phyloP scores from a whole-genome alignment of 2,888 invertebrate genomes.

The Sarcophaga carnaria region DNA sequence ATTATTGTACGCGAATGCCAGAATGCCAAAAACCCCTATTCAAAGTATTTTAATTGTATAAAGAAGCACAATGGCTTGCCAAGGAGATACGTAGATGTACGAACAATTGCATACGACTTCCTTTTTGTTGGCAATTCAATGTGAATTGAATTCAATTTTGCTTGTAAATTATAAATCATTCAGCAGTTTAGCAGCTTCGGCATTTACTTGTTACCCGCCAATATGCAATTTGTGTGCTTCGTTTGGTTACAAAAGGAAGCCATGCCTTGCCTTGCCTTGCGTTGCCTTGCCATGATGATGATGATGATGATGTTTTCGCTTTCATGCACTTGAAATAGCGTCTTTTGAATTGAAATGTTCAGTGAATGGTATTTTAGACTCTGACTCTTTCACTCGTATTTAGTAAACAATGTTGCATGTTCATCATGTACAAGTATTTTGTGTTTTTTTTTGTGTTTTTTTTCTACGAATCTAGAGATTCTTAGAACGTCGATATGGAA shows the following conservation, averaged over 20 bases:
- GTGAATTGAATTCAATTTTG: not conserved
- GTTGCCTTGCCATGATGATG: not conserved
- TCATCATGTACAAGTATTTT: not conserved
- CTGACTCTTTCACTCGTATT: slow-evolving; percentile 5
- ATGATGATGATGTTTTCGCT: slow-evolving; percentile 12
- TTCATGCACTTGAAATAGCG: not conserved
- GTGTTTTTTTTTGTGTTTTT: too few species aligned
- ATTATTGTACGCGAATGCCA: not conserved
- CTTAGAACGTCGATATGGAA: not conserved
- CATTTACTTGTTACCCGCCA: not conserved
- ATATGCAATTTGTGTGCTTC: not conserved
- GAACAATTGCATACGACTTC: not conserved
- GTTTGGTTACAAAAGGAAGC: not conserved
- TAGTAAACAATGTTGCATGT: slow-evolving; percentile 17
- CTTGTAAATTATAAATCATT: not conserved
- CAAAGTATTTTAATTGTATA: not conserved
- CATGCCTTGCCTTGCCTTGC: too few species aligned
- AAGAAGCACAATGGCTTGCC: not conserved
- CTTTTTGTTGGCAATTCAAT: not conserved
- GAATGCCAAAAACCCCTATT: not conserved
- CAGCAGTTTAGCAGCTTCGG: not conserved
- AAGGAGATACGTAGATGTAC: not conserved
- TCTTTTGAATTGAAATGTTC: slow-evolving; percentile 25
- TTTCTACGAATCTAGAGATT: too few species aligned
- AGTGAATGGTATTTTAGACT: slow-evolving; percentile 24